Evolutionary conservation across 2,797 vertebrate species (phyloP), one percentile per base, ranked within the genome.

Genomic region (Iguana delicatissima): DNA sequence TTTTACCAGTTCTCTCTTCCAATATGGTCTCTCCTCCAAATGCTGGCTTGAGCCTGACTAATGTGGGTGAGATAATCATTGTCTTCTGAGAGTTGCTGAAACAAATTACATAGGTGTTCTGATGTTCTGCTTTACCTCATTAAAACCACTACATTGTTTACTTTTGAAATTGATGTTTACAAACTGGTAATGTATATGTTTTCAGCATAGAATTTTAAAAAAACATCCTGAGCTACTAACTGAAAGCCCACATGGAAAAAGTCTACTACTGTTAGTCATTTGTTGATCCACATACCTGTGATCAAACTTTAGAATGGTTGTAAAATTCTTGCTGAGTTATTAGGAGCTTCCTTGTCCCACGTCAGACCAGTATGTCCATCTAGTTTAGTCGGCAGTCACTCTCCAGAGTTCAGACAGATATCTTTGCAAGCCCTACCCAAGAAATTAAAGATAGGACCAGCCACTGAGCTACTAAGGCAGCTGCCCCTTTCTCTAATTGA

Each of bases 121-220:
- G 74, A 50, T 64, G 35, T 64, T 50, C 35, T 57, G 64, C 79
- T 67, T 81, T 82, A 82, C 87, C 80, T 82, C 79, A 82, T 88
- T 69, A 81, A 82, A 72, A 77, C 38, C 29, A 1, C 50, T 32
- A 59, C 32, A 35, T 73, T 82, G n/a, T 59, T 82, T 52, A 74
- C 67, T 88, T 73, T 72, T 88, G 9, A 88, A 88, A 88, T 38
- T 82, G 82, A 52, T 88, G 86, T 88, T 88, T 88, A 88, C 50
- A 73, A 74, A 42, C 46, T 42, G 67, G 26, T 72, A 82, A 69
- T 59, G 29, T 57, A 52, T 22, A 69, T 42, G 80, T 46, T 72
- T 55, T 73, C 67, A 73, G 67, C 42, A 59, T 55, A 88, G 80
- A 62, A 38, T 20, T 46, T 32, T 12, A 32, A n/a, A 38, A 80